These are phyloP conservation scores for Vireo altiloquus DNA, from an alignment of 2,113 vertebrate genomes.

Conservation along the genomic window DNA sequence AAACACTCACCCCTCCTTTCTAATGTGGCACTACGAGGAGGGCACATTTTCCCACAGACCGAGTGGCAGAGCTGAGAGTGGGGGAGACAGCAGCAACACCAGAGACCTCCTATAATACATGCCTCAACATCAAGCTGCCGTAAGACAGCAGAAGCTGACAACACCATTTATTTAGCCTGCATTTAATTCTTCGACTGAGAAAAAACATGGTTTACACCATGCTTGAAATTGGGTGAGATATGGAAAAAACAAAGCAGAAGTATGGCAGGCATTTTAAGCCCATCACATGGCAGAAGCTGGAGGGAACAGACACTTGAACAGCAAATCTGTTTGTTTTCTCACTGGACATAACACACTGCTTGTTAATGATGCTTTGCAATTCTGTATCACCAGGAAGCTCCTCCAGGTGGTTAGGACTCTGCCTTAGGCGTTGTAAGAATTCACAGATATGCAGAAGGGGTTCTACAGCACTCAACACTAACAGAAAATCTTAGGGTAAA, in stretches of 20 bases:
- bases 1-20: slow-evolving; percentile 55
- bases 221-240: neutral
- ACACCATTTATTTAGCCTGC: slow-evolving; percentile 47
- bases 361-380: neutral
- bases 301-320: neutral
- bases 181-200: slow-evolving; percentile 37
- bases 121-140: neutral
- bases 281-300: neutral
- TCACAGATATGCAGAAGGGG: neutral
- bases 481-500: neutral
- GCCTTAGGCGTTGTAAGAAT: neutral
- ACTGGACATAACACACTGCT: neutral
- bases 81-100: neutral
- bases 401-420: neutral
- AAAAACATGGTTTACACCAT: neutral
- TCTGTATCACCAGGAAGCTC: neutral
- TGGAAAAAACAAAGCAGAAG: neutral
- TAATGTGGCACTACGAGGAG: slow-evolving; percentile 22
- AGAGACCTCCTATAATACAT: neutral
- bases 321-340: neutral
- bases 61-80: neutral
- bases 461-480: neutral
- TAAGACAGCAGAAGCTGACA: slow-evolving; percentile 17
- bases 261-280: neutral
- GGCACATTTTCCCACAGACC: slow-evolving; percentile 69